These are phyloP conservation scores for Chaetogeoica ovagalla DNA, from an alignment of 2,888 invertebrate species.

Conservation along the genomic window DNA sequence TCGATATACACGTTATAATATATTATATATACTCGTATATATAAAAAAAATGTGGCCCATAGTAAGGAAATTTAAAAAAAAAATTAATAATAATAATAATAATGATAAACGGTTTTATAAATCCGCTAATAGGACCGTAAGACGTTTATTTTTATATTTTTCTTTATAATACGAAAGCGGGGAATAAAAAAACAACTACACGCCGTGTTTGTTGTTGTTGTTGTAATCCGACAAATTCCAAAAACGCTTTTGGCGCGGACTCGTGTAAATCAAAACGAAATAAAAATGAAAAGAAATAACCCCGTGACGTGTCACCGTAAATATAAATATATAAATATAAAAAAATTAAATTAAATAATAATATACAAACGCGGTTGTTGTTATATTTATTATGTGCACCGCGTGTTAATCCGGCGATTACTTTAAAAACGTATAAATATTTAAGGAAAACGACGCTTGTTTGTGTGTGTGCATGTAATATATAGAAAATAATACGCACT, in stretches of 20 bases:
- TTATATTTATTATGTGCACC: background rate
- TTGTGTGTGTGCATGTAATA: background rate
- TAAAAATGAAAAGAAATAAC: background rate
- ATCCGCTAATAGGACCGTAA: too few species aligned
- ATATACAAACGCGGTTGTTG: conserved; percentile 23
- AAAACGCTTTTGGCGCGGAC: conserved; percentile 35
- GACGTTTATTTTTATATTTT: too few species aligned
- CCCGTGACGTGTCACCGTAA: conserved; percentile 5
- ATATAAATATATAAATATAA: background rate
- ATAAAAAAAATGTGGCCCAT: too few species aligned
- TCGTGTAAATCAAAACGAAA: conserved; percentile 39
- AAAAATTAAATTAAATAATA: background rate
- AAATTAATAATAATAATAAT: too few species aligned
- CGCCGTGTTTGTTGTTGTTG: too few species aligned
- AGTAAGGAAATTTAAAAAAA: too few species aligned
- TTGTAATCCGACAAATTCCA: conserved; percentile 45
- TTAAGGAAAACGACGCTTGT: conserved; percentile 7
- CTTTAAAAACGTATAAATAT: conserved; percentile 53
- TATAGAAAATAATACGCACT: background rate
- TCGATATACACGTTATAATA: too few species aligned
- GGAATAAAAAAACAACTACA: too few species aligned
- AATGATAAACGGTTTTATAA: too few species aligned
- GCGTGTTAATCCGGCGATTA: conserved; percentile 50
- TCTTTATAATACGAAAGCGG: too few species aligned
- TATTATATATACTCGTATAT: too few species aligned